Evolutionary conservation across 2,113 vertebrate genomes (phyloP), one percentile per base, ranked within the genome.

Genomic region (Hydrolagus affinis): DNA sequence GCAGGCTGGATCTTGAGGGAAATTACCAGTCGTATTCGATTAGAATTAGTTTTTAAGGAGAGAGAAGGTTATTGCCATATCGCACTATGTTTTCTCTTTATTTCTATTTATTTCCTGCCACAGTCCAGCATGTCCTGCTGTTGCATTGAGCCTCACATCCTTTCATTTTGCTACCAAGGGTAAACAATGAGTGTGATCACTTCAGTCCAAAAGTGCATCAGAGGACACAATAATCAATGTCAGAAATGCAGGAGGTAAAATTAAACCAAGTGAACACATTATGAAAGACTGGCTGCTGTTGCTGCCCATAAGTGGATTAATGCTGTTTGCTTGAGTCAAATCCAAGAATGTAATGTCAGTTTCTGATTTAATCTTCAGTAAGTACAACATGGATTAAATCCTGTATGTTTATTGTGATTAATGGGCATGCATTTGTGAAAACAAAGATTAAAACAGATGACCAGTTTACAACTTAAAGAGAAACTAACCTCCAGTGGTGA

Each of bases 291-390:
- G 44, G 44, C 44, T 44, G 15, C 23, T 12, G 8, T 64, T 77
- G 25, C 76, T 62, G 76, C 56, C 28, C 12, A 80, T 25, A 64
- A 80, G 28, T 80, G 59, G 59, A 80, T 64, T 80, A 62, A 64
- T 11, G n/a, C 8, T 62, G 23, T 12, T 77, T 60, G 56, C 75
- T 59, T 59, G 10, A 77, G 57, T n/a, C n/a, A 77, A 59, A 77
- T 77, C 56, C 23, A 21, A 12, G 11, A 57, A 78, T 28, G 76
- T 44, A 44, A 56, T 56, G 11, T 80, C 57, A 62, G 23, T 59
- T 80, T 80, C 23, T 62, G 21, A 8, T 64, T 80, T 80, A 80
- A 80, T 23, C 59, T 15, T 78, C 62, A 11, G n/a, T 60, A n/a
- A 71, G 44, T 44, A 62, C 3, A 62, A 17, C 8, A 56, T 0